Evolutionary conservation across 2,113 vertebrate species (phyloP), one percentile per base, ranked within the genome.

Genomic region (Hipposideros armiger): DNA sequence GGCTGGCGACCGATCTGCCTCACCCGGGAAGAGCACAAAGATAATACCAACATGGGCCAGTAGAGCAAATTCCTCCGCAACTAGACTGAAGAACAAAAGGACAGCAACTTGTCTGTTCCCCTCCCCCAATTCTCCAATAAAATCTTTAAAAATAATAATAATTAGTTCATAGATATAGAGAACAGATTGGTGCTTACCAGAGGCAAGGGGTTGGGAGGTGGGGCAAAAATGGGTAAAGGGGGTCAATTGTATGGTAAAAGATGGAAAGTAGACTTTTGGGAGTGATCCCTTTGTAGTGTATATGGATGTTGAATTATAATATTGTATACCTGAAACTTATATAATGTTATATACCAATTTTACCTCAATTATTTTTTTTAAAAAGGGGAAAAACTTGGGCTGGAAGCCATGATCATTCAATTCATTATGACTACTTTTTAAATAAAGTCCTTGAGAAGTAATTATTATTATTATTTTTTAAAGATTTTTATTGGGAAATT

Each of bases 401-500:
- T 90, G 50, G 73, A 95, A 81, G 20, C n/a, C 45, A 30, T 66
- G 47, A 30, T 84, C 9, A n/a, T 96, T 56, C 9, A 62, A 7
- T 60, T 93, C 50, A 60, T 91, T 91, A 81, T 86, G 67, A 76
- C 58, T 67, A n/a, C 66, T 87, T 74, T 47, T 17, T 74, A 13
- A 45, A 64, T 52, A 58, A 73, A 85, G 77, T 67, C 7, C 56
- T 87, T 93, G 45, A 56, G 69, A 90, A 95, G 42, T 90, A 77
- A 42, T 96, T 62, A 22, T 92, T 86, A 42, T 76, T 83, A 72
- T 32, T 72, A 45, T 15, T 88, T 36, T 36, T 36, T 36, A 36
- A 36, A 36, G 36, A 36, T 36, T 36, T 36, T 36, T 36, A 36
- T 36, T 36, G 36, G 36, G 36, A 36, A 36, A 36, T 36, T 36